Conservation (phyloP, 2,888 invertebrate genomes). For the Brachyptera putata region DNA sequence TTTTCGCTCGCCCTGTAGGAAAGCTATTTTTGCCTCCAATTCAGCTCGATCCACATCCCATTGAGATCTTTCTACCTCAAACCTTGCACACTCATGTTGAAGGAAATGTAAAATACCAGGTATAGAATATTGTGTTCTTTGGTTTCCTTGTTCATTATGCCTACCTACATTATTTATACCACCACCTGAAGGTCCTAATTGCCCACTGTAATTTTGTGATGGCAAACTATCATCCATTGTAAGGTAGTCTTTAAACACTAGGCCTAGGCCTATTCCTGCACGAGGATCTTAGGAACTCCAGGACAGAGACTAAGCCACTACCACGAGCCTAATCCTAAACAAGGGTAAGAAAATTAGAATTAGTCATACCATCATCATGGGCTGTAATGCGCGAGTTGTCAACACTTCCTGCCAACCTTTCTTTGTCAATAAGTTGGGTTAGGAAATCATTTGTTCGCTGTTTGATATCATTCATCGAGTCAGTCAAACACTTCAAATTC, state of each 20-base stretch:
- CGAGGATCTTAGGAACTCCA: too few species aligned
- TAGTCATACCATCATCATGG: neutral
- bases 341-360: neutral
- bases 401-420: too few species aligned
- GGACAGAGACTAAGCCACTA: too few species aligned
- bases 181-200: slow-evolving; percentile 42
- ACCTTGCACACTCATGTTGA: slow-evolving; percentile 99
- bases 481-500: neutral
- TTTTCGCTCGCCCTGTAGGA: slow-evolving; percentile 97
- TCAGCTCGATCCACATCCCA: slow-evolving; percentile 99
- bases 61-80: slow-evolving; percentile 98
- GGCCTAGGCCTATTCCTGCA: too few species aligned
- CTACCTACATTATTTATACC: slow-evolving; percentile 38
- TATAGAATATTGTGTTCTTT: slow-evolving; percentile 89
- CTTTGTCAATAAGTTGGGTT: neutral
- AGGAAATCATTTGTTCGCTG: neutral
- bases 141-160: slow-evolving; percentile 40
- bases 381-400: neutral
- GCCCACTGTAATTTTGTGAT: slow-evolving; percentile 49
- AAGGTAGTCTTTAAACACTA: too few species aligned
- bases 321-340: too few species aligned
- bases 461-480: neutral
- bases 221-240: slow-evolving; percentile 52
- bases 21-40: slow-evolving; percentile 93
- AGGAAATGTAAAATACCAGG: slow-evolving; percentile 99